phyloP scores from a whole-genome alignment of 2,797 vertebrate genomes.

The Acipenser oxyrinchus region DNA sequence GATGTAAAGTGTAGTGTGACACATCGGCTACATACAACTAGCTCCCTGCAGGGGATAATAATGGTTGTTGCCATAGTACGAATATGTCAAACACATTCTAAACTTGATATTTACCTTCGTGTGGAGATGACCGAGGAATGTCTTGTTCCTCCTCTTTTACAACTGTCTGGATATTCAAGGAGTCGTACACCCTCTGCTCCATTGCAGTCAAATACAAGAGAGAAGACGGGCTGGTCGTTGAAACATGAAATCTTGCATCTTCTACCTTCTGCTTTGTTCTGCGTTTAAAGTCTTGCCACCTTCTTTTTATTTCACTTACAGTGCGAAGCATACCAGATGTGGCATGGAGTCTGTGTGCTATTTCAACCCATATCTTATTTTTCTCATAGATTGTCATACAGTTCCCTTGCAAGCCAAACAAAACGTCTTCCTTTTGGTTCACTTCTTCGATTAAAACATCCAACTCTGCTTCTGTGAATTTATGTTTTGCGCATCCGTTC shows the following conservation, averaged over 20 bases:
- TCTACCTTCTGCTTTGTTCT: slow-evolving; percentile 5
- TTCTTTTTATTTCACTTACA: slow-evolving; percentile 2
- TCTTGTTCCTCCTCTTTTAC: slow-evolving; percentile 6
- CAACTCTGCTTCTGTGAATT: slow-evolving; percentile 5
- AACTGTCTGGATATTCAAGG: slow-evolving; percentile 4
- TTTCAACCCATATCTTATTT: slow-evolving; percentile 7
- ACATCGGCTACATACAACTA: no score
- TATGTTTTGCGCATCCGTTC: slow-evolving; percentile 4
- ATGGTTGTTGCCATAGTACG: no score
- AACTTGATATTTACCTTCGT: background rate
- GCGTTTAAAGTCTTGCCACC: slow-evolving; percentile 7
- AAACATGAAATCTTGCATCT: background rate
- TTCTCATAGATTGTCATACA: slow-evolving; percentile 6
- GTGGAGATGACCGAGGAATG: background rate
- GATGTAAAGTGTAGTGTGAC: no score
- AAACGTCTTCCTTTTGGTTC: slow-evolving; percentile 3
- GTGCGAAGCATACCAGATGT: slow-evolving; percentile 3
- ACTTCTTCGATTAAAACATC: slow-evolving; percentile 2
- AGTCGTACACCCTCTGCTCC: background rate
- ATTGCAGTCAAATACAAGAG: background rate
- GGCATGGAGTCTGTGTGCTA: slow-evolving; percentile 1
- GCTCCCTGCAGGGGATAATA: no score
- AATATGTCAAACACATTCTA: background rate
- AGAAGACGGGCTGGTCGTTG: background rate
- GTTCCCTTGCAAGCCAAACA: slow-evolving; percentile 4